Evolutionary conservation across 1,140 invertebrate genomes (phyloP), one percentile per base, ranked within the genome.

Genomic region (Dendrolimus punctatus): DNA sequence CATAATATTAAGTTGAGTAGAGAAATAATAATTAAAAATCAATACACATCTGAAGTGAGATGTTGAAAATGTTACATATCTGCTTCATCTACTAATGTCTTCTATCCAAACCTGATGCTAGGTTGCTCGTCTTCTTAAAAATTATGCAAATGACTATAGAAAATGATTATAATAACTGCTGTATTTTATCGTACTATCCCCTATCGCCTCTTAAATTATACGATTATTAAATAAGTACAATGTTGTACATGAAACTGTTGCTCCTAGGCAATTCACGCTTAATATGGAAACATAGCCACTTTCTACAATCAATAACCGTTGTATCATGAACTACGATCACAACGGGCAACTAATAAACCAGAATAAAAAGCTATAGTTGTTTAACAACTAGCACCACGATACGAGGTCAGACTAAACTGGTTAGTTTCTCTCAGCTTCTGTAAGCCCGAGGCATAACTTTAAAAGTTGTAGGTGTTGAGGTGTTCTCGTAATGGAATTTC

Each of bases 391-490:
- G 68, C 67, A 61, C 64, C 48, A 49, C 47, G 8, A 41, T 6
- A 10, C 51, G 37, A 57, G 71, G 6, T 76, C 70, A 55, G 57
- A 40, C 46, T 68, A 64, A 39, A 38, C n/a, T 70, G 68, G 74
- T 56, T 58, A 64, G 68, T 80, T 77, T 76, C 73, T 68, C 74
- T 63, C 74, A 52, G 66, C 73, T 73, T 72, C 73, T 73, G 69
- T 73, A 49, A 58, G 75, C 75, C 70, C 57, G 52, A 58, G 71
- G 73, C 68, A 60, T 55, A 60, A 55, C 68, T 73, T 71, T 75
- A 74, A 69, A 65, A 62, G 52, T 63, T 60, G 65, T 76, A 65
- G 70, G 75, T 73, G 73, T 70, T 49, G 48, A 48, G 50, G 47
- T 49, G 44, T 44, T n/a, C 23, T 23, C 23, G 23, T 23, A 23